Evolutionary conservation across 35 echinoderm and acorn worm species (phyloP).

Genomic region (Heliocidaris tuberculata): DNA sequence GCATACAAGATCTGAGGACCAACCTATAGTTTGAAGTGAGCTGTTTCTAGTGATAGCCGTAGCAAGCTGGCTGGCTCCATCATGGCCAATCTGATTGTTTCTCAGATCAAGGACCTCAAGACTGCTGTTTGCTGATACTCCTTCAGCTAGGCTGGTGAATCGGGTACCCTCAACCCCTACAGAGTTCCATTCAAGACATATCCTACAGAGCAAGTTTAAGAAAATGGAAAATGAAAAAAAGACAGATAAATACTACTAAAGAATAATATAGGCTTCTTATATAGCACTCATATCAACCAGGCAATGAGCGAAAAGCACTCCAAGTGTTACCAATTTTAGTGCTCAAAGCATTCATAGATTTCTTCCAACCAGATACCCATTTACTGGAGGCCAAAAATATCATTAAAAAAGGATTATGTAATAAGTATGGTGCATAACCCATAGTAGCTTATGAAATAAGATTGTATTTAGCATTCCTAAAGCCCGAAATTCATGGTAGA

Average conservation of each 20-base stretch:
- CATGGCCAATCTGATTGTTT: conserved; percentile 97
- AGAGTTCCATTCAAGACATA: conserved; percentile 94
- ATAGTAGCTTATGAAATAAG: no score
- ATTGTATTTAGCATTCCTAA: no score
- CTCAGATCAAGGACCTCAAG: conserved; percentile 84
- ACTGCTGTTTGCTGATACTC: conserved; percentile 74
- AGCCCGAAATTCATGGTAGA: no score
- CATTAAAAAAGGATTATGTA: no score
- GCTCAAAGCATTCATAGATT: no score
- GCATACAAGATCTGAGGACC: background rate
- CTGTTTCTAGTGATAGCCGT: conserved; percentile 73
- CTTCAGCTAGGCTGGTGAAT: conserved; percentile 76
- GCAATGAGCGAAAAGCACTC: no score
- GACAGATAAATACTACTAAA: background rate
- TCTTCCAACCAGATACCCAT: no score
- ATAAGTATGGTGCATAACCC: no score
- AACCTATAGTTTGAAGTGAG: conserved; percentile 79
- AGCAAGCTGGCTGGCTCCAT: conserved; percentile 69
- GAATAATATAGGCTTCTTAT: no score
- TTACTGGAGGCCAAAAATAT: no score
- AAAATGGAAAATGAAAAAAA: background rate
- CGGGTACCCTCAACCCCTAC: conserved; percentile 72
- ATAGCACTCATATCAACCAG: no score
- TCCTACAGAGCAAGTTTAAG: conserved; percentile 25
- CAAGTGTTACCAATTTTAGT: no score